Conservation (phyloP, 1,140 invertebrate genomes). For the Bemisia tabaci region DNA sequence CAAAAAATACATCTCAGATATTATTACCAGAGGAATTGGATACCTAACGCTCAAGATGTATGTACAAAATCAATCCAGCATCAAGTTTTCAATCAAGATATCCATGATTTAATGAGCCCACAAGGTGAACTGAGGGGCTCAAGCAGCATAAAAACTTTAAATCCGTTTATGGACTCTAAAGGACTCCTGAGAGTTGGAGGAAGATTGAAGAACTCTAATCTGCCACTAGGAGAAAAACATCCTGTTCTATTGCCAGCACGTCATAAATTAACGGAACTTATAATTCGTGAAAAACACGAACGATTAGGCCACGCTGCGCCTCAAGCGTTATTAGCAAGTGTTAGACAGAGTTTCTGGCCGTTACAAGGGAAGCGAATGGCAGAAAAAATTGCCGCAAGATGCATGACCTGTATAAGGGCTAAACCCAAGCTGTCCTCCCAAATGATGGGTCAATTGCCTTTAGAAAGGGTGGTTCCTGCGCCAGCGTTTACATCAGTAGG, state of each 20-base stretch:
- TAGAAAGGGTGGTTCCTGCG: conserved; percentile 20
- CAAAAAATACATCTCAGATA: neutral
- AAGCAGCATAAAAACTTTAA: neutral
- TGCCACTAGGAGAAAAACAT: neutral
- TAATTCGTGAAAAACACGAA: neutral
- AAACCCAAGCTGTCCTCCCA: conserved; percentile 14
- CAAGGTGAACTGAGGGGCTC: neutral
- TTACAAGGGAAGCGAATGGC: neutral
- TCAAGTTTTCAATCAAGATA: neutral
- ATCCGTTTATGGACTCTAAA: neutral
- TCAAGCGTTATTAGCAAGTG: neutral
- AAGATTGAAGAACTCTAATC: neutral
- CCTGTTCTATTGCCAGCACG: neutral
- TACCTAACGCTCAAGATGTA: neutral
- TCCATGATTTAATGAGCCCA: neutral
- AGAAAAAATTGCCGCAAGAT: conserved; percentile 19
- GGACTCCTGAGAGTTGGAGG: neutral
- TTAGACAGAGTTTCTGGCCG: neutral
- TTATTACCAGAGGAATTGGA: neutral
- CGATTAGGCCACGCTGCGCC: neutral
- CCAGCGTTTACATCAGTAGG: conserved; percentile 27
- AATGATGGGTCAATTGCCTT: conserved; percentile 27
- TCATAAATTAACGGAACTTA: neutral
- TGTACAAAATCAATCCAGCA: neutral
- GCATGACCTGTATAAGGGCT: conserved; percentile 20